Conservation (phyloP, 2,888 invertebrate genomes). For the Orthosia incerta region DNA sequence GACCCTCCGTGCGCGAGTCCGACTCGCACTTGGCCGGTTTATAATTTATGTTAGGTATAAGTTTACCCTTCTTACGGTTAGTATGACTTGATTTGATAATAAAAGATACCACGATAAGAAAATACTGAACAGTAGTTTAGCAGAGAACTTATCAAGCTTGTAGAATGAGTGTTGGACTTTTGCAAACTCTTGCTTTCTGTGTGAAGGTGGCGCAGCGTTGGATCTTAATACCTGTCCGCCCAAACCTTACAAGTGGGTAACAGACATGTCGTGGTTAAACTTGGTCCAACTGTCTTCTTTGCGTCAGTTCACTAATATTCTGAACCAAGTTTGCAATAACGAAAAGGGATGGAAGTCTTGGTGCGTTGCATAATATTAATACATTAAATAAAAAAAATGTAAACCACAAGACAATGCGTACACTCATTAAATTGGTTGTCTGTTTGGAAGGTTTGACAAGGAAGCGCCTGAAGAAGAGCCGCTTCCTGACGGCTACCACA, state of each 20-base stretch:
- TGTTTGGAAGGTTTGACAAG: constrained; percentile 93
- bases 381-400: too few species aligned
- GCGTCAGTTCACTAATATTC: constrained; percentile 92
- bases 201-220: constrained; percentile 94
- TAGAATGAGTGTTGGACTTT: not conserved
- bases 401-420: too few species aligned
- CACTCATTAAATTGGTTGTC: not conserved
- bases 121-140: not conserved
- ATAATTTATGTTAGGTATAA: too few species aligned
- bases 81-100: not conserved
- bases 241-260: constrained; percentile 96
- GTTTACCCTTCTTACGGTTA: not conserved
- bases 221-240: constrained; percentile 95
- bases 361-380: constrained; percentile 73
- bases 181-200: not conserved
- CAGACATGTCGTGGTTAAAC: constrained; percentile 97
- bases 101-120: not conserved
- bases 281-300: constrained; percentile 94
- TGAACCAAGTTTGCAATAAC: constrained; percentile 92
- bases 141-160: not conserved
- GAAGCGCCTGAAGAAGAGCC: constrained; percentile 96
- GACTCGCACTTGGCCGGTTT: too few species aligned
- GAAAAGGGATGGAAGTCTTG: constrained; percentile 93
- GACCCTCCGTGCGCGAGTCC: too few species aligned
- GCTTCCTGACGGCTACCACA: constrained; percentile 95